Evolutionary conservation across 2,113 vertebrate species (phyloP), one percentile per base, ranked within the genome.

Genomic region (Nothobranchius kuhntae): DNA sequence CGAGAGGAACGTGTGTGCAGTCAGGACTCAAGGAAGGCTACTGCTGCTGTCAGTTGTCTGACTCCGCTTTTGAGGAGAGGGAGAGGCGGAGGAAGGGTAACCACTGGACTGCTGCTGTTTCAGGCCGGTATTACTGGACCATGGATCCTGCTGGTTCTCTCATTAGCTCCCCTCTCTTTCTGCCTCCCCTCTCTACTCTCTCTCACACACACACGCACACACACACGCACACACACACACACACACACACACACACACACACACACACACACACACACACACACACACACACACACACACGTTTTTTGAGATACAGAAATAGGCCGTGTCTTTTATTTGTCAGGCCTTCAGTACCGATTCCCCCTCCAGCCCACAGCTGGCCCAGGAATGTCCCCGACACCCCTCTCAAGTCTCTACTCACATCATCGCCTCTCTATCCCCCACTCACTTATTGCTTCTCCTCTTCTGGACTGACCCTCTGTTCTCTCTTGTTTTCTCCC

Each of bases 281-380:
- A 21, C 21, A 21, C 21, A 21, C 21, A 21, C 21, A 21, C 21
- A 21, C 21, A 21, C 21, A 21, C 21, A 21, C 21, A 21, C 21
- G 55, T 51, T 68, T 81, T 74, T 77, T 80, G 66, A 62, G 85
- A 84, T 78, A 83, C 88, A 84, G 80, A 90, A 87, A 87, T 86
- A 87, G 82, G 75, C 68, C 35, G 61, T 53, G 76, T 89, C 83
- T 88, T 91, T 87, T 83, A 88, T 89, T 89, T 87, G 84, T 91
- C 83, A 88, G 78, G 67, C 84, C 78, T 90, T 90, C 73, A 78
- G 79, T 78, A 66, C 90, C 79, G 92, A 93, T 89, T 91, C 89
- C 91, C 86, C 86, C 85, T 91, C 85, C 85, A 91, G 91, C 91
- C 91, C 91, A 81, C 91, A 92, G 91, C 89, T 92, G 91, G 87